Percentiles rank a stretch among this genome's conserved stretches.
Conservation (phyloP, 1,140 invertebrate species). For the Hermatobates lingyangjiaoensis region DNA sequence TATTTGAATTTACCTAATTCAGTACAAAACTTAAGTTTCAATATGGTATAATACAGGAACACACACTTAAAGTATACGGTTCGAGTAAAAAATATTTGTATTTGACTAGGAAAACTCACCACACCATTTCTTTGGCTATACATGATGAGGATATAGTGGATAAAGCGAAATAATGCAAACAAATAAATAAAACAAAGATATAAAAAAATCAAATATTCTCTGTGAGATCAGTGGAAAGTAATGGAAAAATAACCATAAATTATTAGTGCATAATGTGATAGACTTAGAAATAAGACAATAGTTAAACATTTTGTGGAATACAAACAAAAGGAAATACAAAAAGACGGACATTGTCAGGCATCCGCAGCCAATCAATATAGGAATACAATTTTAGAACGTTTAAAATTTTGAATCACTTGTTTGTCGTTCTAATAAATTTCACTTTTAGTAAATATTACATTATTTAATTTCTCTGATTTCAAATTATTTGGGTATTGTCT, state of each 20-base stretch:
- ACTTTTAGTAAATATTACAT: too few species aligned
- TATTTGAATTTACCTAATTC: constrained; percentile 8
- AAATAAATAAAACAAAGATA: constrained; percentile 4
- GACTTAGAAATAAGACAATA: background rate
- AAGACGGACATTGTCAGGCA: too few species aligned
- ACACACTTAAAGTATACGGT: constrained; percentile 14
- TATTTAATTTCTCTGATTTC: too few species aligned
- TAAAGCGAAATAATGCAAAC: constrained; percentile 7
- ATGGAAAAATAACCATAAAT: constrained; percentile 4
- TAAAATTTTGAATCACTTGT: too few species aligned
- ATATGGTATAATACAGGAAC: constrained; percentile 14
- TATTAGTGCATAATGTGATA: constrained; percentile 1
- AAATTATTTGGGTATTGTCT: too few species aligned
- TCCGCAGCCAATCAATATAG: too few species aligned
- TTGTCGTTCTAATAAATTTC: too few species aligned
- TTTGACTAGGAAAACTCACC: constrained; percentile 22
- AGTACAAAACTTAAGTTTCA: constrained; percentile 10
- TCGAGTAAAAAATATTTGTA: constrained; percentile 11
- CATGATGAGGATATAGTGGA: constrained; percentile 11
- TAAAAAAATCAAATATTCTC: constrained; percentile 5
- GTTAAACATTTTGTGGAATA: background rate
- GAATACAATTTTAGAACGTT: too few species aligned
- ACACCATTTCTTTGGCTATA: constrained; percentile 15
- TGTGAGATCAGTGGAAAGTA: constrained; percentile 13
- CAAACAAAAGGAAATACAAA: too few species aligned